phyloP scores from a whole-genome alignment of 1,140 invertebrate genomes.

The Pseudobourletiella spinata region DNA sequence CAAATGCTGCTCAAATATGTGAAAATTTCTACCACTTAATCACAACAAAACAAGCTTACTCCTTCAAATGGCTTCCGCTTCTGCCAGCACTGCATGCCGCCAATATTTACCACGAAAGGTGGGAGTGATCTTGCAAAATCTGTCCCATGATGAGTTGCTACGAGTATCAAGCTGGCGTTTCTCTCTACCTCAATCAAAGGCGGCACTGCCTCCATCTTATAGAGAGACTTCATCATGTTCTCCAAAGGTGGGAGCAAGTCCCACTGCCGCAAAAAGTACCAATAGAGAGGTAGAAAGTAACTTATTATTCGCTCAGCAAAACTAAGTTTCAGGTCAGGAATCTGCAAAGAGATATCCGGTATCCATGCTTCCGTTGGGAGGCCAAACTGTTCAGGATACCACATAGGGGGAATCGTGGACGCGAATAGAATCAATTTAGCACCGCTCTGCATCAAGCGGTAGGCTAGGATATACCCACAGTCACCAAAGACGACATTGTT shows the following conservation, averaged over 20 bases:
- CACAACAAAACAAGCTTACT: not conserved
- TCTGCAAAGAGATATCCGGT: constrained; percentile 1
- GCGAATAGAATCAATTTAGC: constrained; percentile 17
- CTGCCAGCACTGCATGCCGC: constrained; percentile 9
- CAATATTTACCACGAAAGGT: not conserved
- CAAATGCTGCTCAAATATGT: not conserved
- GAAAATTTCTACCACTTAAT: not conserved
- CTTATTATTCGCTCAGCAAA: constrained; percentile 15
- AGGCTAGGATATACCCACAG: constrained; percentile 58
- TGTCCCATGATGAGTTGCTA: constrained; percentile 6
- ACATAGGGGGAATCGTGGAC: constrained; percentile 11
- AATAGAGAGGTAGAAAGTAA: not conserved
- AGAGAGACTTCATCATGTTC: not conserved
- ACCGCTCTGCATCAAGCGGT: constrained; percentile 47
- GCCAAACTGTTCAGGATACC: constrained; percentile 18
- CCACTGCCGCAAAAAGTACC: not conserved
- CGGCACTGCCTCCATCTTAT: not conserved
- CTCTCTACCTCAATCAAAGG: constrained; percentile 10
- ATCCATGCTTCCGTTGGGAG: constrained; percentile 20
- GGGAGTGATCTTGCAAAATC: constrained; percentile 16
- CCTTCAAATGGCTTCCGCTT: not conserved
- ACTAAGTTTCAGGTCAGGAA: constrained; percentile 9
- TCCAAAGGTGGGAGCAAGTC: not conserved
- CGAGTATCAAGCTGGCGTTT: constrained; percentile 15
- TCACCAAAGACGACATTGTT: constrained; percentile 67